Percentiles rank a stretch among this genome's conserved stretches.
These are phyloP conservation scores for Luehdorfia chinensis DNA, from an alignment of 1,140 invertebrate genomes.

Conservation along the genomic window DNA sequence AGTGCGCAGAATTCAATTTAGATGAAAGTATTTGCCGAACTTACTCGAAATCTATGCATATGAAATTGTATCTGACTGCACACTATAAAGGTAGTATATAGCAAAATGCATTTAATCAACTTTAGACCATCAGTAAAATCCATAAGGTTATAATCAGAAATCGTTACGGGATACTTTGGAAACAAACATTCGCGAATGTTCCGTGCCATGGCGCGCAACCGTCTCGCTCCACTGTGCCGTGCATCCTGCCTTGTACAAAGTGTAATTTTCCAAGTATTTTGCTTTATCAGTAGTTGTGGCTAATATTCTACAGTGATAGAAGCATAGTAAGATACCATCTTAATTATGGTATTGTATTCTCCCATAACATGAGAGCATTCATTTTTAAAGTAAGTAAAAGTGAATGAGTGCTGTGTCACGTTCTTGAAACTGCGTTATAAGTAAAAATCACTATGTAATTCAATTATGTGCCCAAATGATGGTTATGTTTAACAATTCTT, in stretches of 20 bases:
- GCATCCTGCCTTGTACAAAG: conserved; percentile 62
- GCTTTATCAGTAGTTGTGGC: conserved; percentile 32
- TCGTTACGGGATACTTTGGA: conserved; percentile 15
- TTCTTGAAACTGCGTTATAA: too few relatives aligned
- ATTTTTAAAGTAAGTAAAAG: conserved; percentile 2
- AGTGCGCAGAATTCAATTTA: neutral
- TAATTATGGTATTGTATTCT: neutral
- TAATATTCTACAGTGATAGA: conserved; percentile 1
- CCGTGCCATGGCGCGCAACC: conserved; percentile 59
- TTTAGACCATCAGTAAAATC: too few relatives aligned
- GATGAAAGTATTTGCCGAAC: neutral
- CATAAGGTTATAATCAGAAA: too few relatives aligned
- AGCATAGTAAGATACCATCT: conserved; percentile 2
- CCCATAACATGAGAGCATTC: neutral
- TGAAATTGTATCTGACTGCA: conserved; percentile 8
- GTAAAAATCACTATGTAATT: too few relatives aligned
- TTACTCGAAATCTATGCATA: neutral
- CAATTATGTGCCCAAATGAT: neutral
- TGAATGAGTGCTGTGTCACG: too few relatives aligned
- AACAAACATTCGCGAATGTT: conserved; percentile 33
- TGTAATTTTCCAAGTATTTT: conserved; percentile 59
- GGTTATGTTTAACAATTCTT: too few relatives aligned
- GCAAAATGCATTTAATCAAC: neutral
- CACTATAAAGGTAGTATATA: neutral
- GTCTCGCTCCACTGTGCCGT: conserved; percentile 72